Conservation (phyloP, 2,888 invertebrate genomes). For the Rhingia campestris region DNA sequence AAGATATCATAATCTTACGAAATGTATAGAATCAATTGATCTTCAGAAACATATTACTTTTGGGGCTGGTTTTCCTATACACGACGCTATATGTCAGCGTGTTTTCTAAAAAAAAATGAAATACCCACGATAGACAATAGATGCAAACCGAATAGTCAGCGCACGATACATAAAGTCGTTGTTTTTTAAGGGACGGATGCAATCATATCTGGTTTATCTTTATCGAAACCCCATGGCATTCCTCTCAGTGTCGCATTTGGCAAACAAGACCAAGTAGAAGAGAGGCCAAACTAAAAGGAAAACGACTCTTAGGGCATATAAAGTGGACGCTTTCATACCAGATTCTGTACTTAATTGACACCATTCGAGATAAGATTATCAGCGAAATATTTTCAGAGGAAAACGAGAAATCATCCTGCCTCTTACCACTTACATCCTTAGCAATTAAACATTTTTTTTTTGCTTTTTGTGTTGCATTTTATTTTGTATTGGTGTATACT, state of each 20-base stretch:
- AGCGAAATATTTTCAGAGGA: conserved; percentile 75
- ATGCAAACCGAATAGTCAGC: background rate
- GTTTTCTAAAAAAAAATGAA: conserved; percentile 2
- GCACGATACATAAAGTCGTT: conserved; percentile 39
- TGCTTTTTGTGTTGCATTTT: conserved; percentile 24
- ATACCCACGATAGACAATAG: conserved; percentile 6
- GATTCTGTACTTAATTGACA: conserved; percentile 76
- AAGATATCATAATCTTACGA: too few species aligned
- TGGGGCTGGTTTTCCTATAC: background rate
- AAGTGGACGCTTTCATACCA: conserved; percentile 75
- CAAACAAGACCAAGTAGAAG: conserved; percentile 14
- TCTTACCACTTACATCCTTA: conserved; percentile 69
- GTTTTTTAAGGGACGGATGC: conserved; percentile 31
- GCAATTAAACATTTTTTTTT: conserved; percentile 72
- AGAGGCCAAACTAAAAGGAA: conserved; percentile 42
- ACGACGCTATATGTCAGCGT: background rate
- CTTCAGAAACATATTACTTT: background rate
- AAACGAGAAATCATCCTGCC: conserved; percentile 74
- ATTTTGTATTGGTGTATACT: conserved; percentile 23
- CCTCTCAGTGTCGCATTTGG: conserved; percentile 31
- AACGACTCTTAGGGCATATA: conserved; percentile 61
- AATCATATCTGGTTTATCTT: conserved; percentile 68
- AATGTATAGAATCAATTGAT: too few species aligned
- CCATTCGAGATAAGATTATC: conserved; percentile 76
- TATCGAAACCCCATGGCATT: conserved; percentile 44